Base-by-base conservation (phyloP, 2,113 vertebrate species). In the Ictidomys tridecemlineatus region DNA sequence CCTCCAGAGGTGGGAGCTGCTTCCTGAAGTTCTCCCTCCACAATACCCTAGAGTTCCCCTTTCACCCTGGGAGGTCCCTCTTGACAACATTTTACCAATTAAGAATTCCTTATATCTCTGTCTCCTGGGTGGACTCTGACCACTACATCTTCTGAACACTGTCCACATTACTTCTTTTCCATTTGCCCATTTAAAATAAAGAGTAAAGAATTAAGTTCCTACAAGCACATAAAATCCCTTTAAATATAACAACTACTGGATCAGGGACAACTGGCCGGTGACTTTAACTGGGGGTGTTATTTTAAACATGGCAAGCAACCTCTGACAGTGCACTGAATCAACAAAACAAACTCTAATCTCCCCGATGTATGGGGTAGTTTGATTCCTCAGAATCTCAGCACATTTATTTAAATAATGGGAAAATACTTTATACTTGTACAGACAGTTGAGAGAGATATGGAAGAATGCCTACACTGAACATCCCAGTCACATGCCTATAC, bases 401-500 rank as follows among this genome's bases (percentile, higher is more conserved):
- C 9, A 51, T 32, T 48, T 63, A 65, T 83, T 61, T 65, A 73
- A 80, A 56, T 74, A 8, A 17, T 48, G 22, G 73, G 63, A 63
- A 76, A 61, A 70, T 0, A 5, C 28, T 86, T 72, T 73, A 11
- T 63, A 22, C 58, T 82, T 82, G 22, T 45, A 20, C 14, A 96
- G 18, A 20, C 0, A 67, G 17, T 70, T 32, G 24, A 3, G 0
- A 7, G 28, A 91, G 69, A 45, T 4, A 8, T 3, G 5, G 63
- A 86, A 34, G 74, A 32, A 28, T 37, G 30, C 1, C 5, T 45
- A 1, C 1, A 4, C 0, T 85, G 1, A 11, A 26, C 1, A 6
- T n/a, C 3, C 45, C 69, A 1, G 16, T 30, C 26, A 2, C 58
- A 30, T 2, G 1, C 11, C 2, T 0, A 13, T 2, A 14, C 4